These are phyloP conservation scores for Nycticebus coucang DNA, from an alignment of 2,113 vertebrate species.

Conservation along the genomic window DNA sequence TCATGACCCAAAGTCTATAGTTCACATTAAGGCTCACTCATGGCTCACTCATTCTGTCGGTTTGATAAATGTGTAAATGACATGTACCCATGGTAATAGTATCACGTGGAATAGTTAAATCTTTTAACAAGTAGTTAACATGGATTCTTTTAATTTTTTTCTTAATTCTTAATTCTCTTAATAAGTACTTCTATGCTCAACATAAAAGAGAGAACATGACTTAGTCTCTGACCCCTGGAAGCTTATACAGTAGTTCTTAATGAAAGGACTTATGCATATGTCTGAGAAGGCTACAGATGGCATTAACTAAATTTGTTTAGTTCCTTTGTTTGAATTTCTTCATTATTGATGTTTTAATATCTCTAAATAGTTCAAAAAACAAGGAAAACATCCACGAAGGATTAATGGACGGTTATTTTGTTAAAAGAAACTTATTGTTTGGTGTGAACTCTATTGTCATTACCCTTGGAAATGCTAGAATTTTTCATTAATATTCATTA, in stretches of 20 bases:
- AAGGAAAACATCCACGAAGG: neutral
- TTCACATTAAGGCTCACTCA: neutral
- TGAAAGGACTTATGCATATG: neutral
- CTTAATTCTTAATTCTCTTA: slow-evolving; percentile 12
- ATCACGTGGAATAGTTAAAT: neutral
- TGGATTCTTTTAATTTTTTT: neutral
- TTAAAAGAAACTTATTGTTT: neutral
- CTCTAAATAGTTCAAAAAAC: neutral
- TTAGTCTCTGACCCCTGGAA: neutral
- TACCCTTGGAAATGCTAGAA: neutral
- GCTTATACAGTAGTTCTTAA: neutral
- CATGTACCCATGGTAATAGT: neutral
- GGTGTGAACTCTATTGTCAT: neutral
- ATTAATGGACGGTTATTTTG: neutral
- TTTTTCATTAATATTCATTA: neutral
- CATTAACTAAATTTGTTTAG: slow-evolving; percentile 30
- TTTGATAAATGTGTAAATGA: neutral
- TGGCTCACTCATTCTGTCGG: neutral
- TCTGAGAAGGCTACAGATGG: neutral
- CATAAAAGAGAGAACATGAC: neutral
- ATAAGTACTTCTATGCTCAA: neutral
- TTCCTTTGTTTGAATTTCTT: slow-evolving; percentile 23
- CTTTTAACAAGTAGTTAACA: neutral
- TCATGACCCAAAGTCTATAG: neutral
- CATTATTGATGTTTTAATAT: slow-evolving; percentile 13